phyloP scores from a whole-genome alignment of 1,140 invertebrate species.

The Thaumatotibia leucotreta region DNA sequence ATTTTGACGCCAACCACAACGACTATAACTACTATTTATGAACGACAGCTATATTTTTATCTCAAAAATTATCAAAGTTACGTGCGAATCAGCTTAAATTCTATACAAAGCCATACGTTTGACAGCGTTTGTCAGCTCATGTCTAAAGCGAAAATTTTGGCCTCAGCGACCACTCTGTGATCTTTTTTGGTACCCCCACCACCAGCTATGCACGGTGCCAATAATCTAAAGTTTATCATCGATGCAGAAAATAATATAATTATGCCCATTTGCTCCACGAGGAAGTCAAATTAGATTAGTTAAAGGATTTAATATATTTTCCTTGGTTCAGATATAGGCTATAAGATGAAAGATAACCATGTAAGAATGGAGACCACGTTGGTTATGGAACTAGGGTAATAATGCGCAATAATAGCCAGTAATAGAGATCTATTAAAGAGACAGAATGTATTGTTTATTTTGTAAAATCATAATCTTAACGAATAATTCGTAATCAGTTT shows the following conservation, averaged over 20 bases:
- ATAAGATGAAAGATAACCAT: neutral
- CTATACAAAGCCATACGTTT: no score
- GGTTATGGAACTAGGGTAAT: neutral
- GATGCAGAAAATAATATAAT: constrained; percentile 1
- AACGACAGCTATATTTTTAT: no score
- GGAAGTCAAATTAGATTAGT: constrained; percentile 5
- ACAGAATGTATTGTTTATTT: neutral
- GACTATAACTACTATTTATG: no score
- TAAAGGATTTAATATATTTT: constrained; percentile 3
- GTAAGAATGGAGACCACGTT: neutral
- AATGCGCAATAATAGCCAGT: neutral
- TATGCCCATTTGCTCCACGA: neutral
- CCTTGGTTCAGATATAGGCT: neutral
- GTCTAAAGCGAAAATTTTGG: no score
- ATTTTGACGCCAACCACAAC: no score
- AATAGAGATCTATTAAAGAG: neutral
- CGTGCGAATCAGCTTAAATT: no score
- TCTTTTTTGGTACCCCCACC: no score
- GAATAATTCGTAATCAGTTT: neutral
- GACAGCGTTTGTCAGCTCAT: no score
- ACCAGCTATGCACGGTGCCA: neutral
- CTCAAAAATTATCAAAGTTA: no score
- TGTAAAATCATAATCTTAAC: neutral
- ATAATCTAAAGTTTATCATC: neutral
- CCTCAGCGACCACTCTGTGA: no score